Conservation (phyloP, 1,140 invertebrate species). For the Drosophila sp. region DNA sequence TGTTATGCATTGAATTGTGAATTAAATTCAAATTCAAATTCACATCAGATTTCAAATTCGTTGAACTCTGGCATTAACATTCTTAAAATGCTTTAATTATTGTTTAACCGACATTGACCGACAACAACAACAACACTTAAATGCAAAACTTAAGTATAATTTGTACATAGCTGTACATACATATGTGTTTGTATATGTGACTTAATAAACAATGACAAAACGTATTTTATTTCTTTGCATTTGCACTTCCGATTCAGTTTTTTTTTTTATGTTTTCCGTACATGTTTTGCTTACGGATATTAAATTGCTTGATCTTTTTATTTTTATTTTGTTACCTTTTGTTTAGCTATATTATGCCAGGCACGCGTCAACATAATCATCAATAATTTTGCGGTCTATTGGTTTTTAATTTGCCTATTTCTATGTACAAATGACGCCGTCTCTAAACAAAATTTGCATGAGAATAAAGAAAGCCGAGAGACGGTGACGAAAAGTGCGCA, state of each 20-base stretch:
- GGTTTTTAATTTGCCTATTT: slow-evolving; percentile 39
- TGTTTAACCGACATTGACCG: slow-evolving; percentile 80
- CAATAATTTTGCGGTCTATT: slow-evolving; percentile 36
- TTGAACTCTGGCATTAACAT: slow-evolving; percentile 63
- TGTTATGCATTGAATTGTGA: slow-evolving; percentile 34
- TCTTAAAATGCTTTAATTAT: slow-evolving; percentile 61
- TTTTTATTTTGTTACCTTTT: slow-evolving; percentile 15
- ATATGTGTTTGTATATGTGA: slow-evolving; percentile 18
- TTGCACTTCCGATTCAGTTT: slow-evolving; percentile 71
- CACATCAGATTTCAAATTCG: slow-evolving; percentile 46
- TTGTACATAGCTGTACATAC: slow-evolving; percentile 13
- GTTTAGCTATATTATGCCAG: slow-evolving; percentile 51
- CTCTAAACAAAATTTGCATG: slow-evolving; percentile 52
- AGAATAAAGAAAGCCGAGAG: slow-evolving; percentile 38
- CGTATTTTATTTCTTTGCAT: slow-evolving; percentile 47
- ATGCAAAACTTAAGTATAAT: slow-evolving; percentile 40
- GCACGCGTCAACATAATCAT: slow-evolving; percentile 64
- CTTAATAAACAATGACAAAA: slow-evolving; percentile 73
- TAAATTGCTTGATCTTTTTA: slow-evolving; percentile 38
- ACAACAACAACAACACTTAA: slow-evolving; percentile 50
- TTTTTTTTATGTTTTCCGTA: slow-evolving; percentile 24
- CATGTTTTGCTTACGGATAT: slow-evolving; percentile 43
- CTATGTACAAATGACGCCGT: slow-evolving; percentile 30
- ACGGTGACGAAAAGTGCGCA: slow-evolving; percentile 26
- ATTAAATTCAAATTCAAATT: too few species aligned